Percentiles rank a stretch among this genome's conserved stretches.
These are phyloP conservation scores for Nycticorax nycticorax DNA, from an alignment of 2,113 vertebrate genomes.

Conservation along the genomic window DNA sequence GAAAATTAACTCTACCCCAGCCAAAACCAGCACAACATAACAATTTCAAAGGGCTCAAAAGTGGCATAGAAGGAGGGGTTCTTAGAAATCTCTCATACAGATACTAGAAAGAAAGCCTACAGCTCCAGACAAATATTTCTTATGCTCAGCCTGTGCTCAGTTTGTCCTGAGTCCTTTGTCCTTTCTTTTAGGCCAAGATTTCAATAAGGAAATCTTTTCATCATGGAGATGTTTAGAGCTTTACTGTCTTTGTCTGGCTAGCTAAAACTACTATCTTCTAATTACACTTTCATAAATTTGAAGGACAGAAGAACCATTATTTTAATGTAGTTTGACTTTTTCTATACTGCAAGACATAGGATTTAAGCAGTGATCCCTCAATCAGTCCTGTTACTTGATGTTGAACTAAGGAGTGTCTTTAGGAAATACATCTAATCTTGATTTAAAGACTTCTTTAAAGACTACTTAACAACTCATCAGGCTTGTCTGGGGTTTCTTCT, in stretches of 20 bases:
- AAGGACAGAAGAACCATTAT: neutral
- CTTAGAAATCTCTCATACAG: neutral
- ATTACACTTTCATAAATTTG: neutral
- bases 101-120: neutral
- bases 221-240: neutral
- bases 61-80: neutral
- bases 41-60: neutral
- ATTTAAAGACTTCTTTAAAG: slow-evolving; percentile 67
- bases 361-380: neutral
- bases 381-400: neutral
- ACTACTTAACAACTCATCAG: slow-evolving; percentile 68
- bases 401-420: neutral
- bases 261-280: neutral
- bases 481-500: slow-evolving; percentile 58
- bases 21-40: no score
- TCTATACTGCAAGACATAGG: neutral
- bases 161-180: neutral
- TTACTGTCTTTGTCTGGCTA: neutral
- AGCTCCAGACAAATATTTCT: neutral
- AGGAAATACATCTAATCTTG: slow-evolving; percentile 50
- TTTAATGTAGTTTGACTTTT: neutral
- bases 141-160: neutral
- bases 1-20: no score
- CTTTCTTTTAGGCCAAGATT: neutral
- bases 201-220: neutral